Conservation (phyloP, 2,888 invertebrate genomes). For the Lycia hirtaria region DNA sequence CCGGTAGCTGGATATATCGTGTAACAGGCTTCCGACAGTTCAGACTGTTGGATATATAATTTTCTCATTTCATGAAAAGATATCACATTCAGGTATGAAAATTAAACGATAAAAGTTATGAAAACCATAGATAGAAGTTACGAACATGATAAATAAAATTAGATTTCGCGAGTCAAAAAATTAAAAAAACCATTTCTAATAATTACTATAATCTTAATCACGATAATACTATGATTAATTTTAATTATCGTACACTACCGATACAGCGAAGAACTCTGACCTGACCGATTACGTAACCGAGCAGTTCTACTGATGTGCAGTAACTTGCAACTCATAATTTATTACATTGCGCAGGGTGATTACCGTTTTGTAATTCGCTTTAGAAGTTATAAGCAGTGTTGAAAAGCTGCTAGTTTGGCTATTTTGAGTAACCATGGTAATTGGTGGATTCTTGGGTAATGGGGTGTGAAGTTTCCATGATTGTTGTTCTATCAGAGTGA, state of each 20-base stretch:
- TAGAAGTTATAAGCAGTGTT: slow-evolving; percentile 9
- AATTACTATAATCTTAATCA: neutral
- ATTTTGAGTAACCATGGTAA: slow-evolving; percentile 7
- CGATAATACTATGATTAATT: slow-evolving; percentile 5
- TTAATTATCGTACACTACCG: slow-evolving; percentile 24
- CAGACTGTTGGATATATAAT: too few relatives aligned
- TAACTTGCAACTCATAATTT: slow-evolving; percentile 23
- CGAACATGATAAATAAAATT: too few relatives aligned
- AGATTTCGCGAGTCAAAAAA: too few relatives aligned
- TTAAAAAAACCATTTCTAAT: too few relatives aligned
- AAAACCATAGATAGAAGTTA: too few relatives aligned
- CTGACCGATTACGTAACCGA: slow-evolving; percentile 29
- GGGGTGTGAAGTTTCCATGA: slow-evolving; percentile 14
- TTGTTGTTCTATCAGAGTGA: slow-evolving; percentile 2
- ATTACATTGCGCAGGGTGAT: slow-evolving; percentile 28
- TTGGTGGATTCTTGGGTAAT: slow-evolving; percentile 13
- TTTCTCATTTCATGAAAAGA: too few relatives aligned
- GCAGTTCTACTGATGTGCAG: slow-evolving; percentile 15
- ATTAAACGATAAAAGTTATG: too few relatives aligned
- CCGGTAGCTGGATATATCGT: too few relatives aligned
- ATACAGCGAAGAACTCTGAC: slow-evolving; percentile 33
- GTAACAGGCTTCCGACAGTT: too few relatives aligned
- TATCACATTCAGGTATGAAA: too few relatives aligned
- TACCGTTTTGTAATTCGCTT: slow-evolving; percentile 21
- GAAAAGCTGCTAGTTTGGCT: slow-evolving; percentile 15